Base-by-base conservation (phyloP, 2,888 invertebrate genomes). In the Pristionchus japonicus region DNA sequence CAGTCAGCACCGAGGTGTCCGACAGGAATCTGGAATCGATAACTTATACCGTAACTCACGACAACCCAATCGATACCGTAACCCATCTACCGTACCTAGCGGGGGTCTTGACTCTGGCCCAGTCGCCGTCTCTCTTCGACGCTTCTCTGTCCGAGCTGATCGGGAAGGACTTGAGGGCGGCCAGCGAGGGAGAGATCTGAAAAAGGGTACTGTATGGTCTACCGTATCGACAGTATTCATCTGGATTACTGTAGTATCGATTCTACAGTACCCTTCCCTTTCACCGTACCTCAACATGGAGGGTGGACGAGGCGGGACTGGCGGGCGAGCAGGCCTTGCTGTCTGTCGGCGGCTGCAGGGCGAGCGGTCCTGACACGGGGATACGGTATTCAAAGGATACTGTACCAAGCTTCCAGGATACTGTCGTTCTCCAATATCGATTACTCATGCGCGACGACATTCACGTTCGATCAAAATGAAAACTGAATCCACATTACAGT, bases 141-240 rank as follows among this genome's bases (percentile, higher is more conserved):
- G 20, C 52, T 20, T 83, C 9, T 6, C 23, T 20, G 34, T 20
- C 20, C 20, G 20, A 27, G 11, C 3, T 20, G 27, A 47, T 27
- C 1, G 52, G 23, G 52, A 49, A 52, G 27, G 52, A 52, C 11
- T 83, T 83, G 52, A 52, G 49, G 2, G 52, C 49, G 23, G n/a
- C 57, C 23, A 57, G 57, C 57, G 57, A 57, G 34, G 52, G 82
- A 52, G 52, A 83, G 31, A 52, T 31, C 82, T 83, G 82, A 83
- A 52, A 4, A 57, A n/a, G 27, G 23, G 52, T 31, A 83, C 49
- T 2, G 31, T 52, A 83, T 23, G 23, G 1, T n/a, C n/a, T 15
- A 61, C 47, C 3, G 34, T 11, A 1, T n/a, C n/a, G 3, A 61
- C 47, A 20, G 34, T 11, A 43, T 43, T 9, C 43, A 6, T 9